Evolutionary conservation across 2,888 invertebrate species (phyloP).

Genomic region (Dryococelus australis): DNA sequence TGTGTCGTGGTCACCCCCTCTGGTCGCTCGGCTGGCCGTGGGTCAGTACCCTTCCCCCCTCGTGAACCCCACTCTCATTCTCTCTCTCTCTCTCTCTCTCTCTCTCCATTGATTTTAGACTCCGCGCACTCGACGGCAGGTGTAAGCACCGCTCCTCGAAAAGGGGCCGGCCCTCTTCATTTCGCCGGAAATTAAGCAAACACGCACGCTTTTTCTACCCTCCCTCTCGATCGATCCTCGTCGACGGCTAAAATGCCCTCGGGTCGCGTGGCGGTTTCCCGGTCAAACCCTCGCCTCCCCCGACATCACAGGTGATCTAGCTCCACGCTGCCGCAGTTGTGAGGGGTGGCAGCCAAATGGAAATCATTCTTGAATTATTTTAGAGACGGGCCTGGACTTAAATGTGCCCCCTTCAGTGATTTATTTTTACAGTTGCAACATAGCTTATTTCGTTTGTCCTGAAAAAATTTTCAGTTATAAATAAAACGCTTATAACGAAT

Average conservation of each 20-base stretch:
- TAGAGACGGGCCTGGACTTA: no score
- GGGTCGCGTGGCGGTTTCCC: background rate
- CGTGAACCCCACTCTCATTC: background rate
- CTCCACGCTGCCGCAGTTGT: no score
- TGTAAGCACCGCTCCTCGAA: background rate
- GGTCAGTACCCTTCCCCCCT: background rate
- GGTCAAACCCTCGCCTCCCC: no score
- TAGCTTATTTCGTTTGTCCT: no score
- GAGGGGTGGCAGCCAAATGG: no score
- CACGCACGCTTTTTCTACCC: background rate
- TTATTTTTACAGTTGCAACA: no score
- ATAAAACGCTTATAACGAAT: no score
- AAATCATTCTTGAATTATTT: no score
- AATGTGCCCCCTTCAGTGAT: no score
- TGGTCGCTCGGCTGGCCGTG: background rate
- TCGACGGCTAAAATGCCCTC: background rate
- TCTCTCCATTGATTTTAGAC: background rate
- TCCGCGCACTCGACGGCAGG: background rate
- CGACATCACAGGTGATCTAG: no score
- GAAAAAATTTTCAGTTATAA: no score
- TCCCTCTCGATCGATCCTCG: background rate
- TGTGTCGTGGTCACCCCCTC: background rate
- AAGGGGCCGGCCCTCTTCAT: background rate
- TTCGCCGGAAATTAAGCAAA: background rate
- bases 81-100: background rate